A percentile compares a stretch with the other conserved stretches of the same genome.
phyloP scores from a whole-genome alignment of 2,888 invertebrate genomes.

The Leptinotarsa peninsularis region DNA sequence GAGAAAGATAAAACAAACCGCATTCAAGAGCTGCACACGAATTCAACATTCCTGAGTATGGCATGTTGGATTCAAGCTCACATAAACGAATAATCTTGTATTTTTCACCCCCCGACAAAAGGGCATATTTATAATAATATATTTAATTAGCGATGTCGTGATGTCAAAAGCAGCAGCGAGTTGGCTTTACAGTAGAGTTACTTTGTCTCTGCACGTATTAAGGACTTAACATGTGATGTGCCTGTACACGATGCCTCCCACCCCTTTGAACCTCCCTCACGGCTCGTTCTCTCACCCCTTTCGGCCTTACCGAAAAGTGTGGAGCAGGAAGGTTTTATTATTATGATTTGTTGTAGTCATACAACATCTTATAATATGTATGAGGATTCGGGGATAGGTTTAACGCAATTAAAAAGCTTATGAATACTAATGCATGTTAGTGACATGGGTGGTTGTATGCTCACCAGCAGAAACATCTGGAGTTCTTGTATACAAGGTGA shows the following conservation, averaged over 20 bases:
- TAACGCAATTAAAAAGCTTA: conserved; percentile 34
- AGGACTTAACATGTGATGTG: conserved; percentile 60
- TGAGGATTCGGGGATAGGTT: conserved; percentile 21
- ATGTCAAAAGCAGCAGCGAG: conserved; percentile 62
- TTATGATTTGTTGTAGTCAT: conserved; percentile 36
- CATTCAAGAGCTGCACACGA: conserved; percentile 35
- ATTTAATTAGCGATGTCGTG: conserved; percentile 64
- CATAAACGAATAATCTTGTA: conserved; percentile 62
- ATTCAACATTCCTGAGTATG: conserved; percentile 47
- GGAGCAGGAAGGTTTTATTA: conserved; percentile 31
- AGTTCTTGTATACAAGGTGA: no score
- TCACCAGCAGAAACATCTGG: no score
- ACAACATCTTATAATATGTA: conserved; percentile 32
- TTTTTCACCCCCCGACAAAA: conserved; percentile 55
- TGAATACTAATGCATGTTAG: conserved; percentile 30
- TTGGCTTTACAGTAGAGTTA: conserved; percentile 64
- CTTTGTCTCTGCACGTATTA: conserved; percentile 61
- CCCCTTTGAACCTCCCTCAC: conserved; percentile 45
- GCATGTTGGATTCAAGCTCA: conserved; percentile 50
- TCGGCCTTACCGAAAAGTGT: conserved; percentile 27
- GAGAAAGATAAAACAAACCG: conserved; percentile 40
- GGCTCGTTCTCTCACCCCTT: conserved; percentile 27
- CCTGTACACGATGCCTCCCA: conserved; percentile 54
- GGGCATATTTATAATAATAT: conserved; percentile 65
- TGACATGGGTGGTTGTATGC: not conserved